phyloP scores from a whole-genome alignment of 2,113 vertebrate genomes.

The Larimichthys crocea region DNA sequence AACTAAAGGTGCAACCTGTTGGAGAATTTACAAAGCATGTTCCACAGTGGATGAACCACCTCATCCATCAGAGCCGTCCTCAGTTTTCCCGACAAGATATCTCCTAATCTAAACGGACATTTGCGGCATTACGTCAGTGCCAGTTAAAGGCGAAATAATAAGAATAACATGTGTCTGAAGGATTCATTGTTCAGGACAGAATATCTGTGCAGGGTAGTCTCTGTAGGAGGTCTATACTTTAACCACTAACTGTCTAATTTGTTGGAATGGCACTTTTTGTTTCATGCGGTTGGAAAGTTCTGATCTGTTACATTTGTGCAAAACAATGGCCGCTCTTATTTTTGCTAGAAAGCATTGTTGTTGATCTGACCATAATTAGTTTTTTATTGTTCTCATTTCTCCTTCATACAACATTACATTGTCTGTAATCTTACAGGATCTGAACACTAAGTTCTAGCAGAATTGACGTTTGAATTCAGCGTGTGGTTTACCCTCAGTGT shows the following conservation, averaged over 20 bases:
- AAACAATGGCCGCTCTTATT: not conserved
- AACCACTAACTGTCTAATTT: no score
- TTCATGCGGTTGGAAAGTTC: slow-evolving; percentile 8
- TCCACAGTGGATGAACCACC: not conserved
- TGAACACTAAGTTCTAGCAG: slow-evolving; percentile 5
- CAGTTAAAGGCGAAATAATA: not conserved
- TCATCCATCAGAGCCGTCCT: not conserved
- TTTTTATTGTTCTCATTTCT: not conserved
- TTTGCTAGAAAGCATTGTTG: not conserved
- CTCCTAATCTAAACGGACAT: not conserved
- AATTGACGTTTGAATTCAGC: slow-evolving; percentile 7
- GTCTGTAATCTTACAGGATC: not conserved
- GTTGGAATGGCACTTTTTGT: not conserved
- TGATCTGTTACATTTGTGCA: not conserved
- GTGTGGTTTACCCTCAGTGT: slow-evolving; percentile 12
- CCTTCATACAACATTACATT: not conserved
- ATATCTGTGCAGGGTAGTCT: not conserved
- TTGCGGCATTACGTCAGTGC: not conserved
- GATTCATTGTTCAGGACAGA: not conserved
- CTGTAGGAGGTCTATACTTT: not conserved
- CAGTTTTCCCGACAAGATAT: not conserved
- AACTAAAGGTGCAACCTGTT: not conserved
- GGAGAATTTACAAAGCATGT: not conserved
- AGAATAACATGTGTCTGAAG: not conserved
- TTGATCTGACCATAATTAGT: slow-evolving; percentile 4